Conservation (phyloP, 2,888 invertebrate genomes). For the Diarsia brunnea region DNA sequence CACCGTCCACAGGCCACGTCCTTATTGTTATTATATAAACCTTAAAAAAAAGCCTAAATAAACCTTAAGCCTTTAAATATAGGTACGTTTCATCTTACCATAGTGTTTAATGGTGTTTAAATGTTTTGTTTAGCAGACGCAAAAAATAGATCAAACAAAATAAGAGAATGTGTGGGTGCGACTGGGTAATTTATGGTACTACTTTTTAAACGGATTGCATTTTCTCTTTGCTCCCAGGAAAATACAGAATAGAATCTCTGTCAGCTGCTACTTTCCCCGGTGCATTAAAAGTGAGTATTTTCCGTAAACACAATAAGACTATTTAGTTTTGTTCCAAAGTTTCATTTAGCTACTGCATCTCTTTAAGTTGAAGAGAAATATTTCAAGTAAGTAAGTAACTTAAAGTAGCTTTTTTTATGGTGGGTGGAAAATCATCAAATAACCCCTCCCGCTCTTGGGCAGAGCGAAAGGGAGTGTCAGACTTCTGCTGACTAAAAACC, state of each 20-base stretch:
- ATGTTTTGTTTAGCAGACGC: background rate
- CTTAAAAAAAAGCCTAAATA: too few relatives aligned
- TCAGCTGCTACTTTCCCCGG: slow-evolving; percentile 90
- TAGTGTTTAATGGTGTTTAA: background rate
- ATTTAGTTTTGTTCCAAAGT: slow-evolving; percentile 37
- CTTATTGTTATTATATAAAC: too few relatives aligned
- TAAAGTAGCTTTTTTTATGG: too few relatives aligned
- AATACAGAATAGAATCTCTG: slow-evolving; percentile 91
- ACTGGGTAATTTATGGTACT: slow-evolving; percentile 4
- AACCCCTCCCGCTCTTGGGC: too few relatives aligned
- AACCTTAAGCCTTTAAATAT: too few relatives aligned
- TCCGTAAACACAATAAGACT: slow-evolving; percentile 44
- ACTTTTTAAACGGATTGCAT: slow-evolving; percentile 35
- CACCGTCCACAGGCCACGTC: too few relatives aligned
- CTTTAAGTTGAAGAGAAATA: slow-evolving; percentile 6
- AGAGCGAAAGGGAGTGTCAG: too few relatives aligned
- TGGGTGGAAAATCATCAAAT: too few relatives aligned
- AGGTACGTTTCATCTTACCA: background rate
- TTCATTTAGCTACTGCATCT: slow-evolving; percentile 27
- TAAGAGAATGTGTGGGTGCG: background rate
- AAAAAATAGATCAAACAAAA: background rate
- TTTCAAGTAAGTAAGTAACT: background rate
- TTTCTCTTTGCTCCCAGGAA: slow-evolving; percentile 81
- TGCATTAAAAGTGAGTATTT: slow-evolving; percentile 89
- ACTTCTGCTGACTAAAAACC: too few relatives aligned